Evolutionary conservation across 2,888 invertebrate species (phyloP).

Genomic region (Ferrisia virgata): DNA sequence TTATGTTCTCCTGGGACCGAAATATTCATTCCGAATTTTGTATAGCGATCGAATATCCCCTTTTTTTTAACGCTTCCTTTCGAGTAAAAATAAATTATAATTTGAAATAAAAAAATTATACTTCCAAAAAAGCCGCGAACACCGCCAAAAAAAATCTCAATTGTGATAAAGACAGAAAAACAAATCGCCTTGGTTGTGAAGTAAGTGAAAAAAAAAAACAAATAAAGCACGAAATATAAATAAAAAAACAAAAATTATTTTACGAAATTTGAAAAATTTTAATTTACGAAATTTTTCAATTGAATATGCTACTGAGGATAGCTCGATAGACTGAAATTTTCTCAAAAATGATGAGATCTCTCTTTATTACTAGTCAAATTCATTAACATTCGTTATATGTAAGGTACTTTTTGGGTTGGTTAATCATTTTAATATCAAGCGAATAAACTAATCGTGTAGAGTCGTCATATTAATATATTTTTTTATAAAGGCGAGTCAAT

Average conservation of each 20-base stretch:
- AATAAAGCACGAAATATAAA: background rate
- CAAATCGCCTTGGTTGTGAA: background rate
- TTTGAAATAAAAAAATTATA: background rate
- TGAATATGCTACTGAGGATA: background rate
- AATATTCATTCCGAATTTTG: slow-evolving; percentile 36
- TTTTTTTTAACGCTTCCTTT: background rate
- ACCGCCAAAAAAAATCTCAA: background rate
- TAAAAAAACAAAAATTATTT: background rate
- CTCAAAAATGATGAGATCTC: background rate
- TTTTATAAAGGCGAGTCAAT: background rate
- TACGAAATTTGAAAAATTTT: too few species aligned
- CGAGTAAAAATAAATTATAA: background rate
- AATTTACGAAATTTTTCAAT: background rate
- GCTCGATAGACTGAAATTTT: slow-evolving; percentile 7
- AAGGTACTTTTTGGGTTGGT: background rate
- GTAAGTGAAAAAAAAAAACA: background rate
- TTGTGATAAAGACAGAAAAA: slow-evolving; percentile 18
- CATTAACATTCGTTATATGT: background rate
- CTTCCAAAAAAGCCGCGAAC: background rate
- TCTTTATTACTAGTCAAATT: background rate
- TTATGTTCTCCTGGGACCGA: slow-evolving; percentile 33
- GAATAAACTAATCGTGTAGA: background rate
- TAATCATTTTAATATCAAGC: background rate
- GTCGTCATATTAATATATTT: background rate
- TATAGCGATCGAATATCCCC: background rate